Base-by-base conservation (phyloP, 2,888 invertebrate genomes). In the Pristionchus maxplancki region DNA sequence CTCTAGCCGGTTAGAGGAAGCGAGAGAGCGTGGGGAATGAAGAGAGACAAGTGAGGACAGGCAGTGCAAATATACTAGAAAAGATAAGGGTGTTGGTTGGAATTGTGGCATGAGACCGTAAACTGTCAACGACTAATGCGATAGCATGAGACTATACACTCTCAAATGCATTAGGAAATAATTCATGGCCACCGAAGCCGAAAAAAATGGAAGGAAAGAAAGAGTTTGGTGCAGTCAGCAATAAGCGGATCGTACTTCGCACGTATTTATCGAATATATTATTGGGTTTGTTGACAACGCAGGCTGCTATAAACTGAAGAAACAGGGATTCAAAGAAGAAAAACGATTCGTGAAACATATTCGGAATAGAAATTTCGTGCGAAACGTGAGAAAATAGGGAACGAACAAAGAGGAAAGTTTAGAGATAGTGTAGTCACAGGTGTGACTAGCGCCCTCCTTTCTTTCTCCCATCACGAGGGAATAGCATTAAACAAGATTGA, bases 341-440 rank as follows among this genome's bases (percentile, higher is more conserved):
- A 15, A 15, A 15, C 20, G 28, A 13, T 64, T 34, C 1, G 64
- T 31, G 64, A 64, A 64, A 64, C 28, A 31, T 5, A 64, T 15
- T n/a, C 6, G 34, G 9, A 4, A 31, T 1, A 34, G 1, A 20
- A 20, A 28, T 0, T 31, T 34, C 5, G 11, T 67, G 34, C 13
- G 11, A 71, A 24, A 37, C 3, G 20, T 34, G 37, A 37, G 17
- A 34, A 37, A 20, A 9, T 37, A 37, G 24, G 37, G 3, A 15
- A 20, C 1, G 34, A 37, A 34, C 8, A 11, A 17, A 37, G 37
- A 34, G 34, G 71, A 20, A 15, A 71, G 17, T 8, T 44, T 1
- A 20, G n/a, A 78, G 78, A 78, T 78, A 78, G 78, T 78, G 78
- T 78, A 78, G 78, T 78, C 78, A 78, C 44, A 17, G 71, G 44